Percentiles rank a stretch among this genome's conserved stretches.
These are phyloP conservation scores for Leptoteleia sp. DNA, from an alignment of 1,140 invertebrate species.

Conservation along the genomic window DNA sequence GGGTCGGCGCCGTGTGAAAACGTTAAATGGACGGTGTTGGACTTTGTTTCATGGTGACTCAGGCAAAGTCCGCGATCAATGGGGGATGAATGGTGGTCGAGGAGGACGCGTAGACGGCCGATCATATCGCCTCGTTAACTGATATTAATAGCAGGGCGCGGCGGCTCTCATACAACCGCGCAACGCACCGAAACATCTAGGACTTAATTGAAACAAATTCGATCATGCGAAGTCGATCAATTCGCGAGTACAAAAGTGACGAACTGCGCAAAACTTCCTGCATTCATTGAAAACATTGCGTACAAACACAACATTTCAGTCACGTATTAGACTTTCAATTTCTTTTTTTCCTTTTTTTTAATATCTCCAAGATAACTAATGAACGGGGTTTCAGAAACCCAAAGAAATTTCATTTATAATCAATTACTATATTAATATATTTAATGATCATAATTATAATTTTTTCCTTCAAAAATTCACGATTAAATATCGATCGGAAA, in stretches of 20 bases:
- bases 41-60: conserved; percentile 71
- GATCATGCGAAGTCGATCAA: conserved; percentile 73
- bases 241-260: conserved; percentile 38
- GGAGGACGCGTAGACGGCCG: conserved; percentile 69
- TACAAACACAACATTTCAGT: no score
- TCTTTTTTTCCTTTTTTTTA: no score
- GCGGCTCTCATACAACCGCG: conserved; percentile 46
- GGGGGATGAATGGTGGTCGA: conserved; percentile 65
- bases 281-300: no score
- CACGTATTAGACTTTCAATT: no score
- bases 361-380: no score
- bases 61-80: conserved; percentile 71
- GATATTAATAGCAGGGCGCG: conserved; percentile 81
- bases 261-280: no score
- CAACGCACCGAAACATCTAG: conserved; percentile 42
- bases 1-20: conserved; percentile 68
- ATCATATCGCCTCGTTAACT: conserved; percentile 80
- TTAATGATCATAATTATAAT: no score
- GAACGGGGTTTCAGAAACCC: no score
- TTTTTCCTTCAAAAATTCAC: no score
- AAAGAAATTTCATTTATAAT: no score
- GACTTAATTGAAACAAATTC: conserved; percentile 78
- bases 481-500: no score
- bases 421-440: no score
- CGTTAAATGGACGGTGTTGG: conserved; percentile 66